Conservation (phyloP, 2,113 vertebrate species). For the human (Homo sapiens) region DNA sequence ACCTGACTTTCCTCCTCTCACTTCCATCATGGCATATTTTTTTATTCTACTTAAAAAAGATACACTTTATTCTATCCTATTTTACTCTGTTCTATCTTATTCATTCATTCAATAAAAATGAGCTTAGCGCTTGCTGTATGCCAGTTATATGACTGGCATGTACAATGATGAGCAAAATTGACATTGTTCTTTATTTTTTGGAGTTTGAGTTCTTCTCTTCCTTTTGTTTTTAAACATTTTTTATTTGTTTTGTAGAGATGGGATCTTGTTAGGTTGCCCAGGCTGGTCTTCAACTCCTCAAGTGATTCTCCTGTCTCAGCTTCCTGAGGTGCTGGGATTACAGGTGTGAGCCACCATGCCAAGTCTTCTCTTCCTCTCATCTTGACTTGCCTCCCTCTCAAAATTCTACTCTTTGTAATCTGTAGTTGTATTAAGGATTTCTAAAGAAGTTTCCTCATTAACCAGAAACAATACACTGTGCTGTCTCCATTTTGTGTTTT, state of each 20-base stretch:
- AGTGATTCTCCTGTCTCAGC: too few species aligned
- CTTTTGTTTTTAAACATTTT: too few species aligned
- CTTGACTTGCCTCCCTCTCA: not conserved
- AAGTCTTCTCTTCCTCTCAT: not conserved
- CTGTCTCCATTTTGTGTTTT: not conserved
- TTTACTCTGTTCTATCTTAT: too few species aligned
- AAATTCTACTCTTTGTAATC: not conserved
- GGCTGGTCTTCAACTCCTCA: too few species aligned
- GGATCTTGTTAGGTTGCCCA: too few species aligned
- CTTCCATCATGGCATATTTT: fast-evolving
- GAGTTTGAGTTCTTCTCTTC: not conserved
- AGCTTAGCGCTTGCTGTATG: not conserved
- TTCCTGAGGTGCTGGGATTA: too few species aligned
- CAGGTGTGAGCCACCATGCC: too few species aligned
- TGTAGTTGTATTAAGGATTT: slow-evolving; percentile 17
- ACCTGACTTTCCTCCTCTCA: not conserved
- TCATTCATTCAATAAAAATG: not conserved
- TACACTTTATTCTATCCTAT: not conserved
- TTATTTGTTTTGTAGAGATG: too few species aligned
- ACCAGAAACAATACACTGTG: not conserved
- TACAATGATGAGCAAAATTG: too few species aligned
- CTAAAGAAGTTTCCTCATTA: slow-evolving; percentile 40
- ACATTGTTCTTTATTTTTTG: not conserved
- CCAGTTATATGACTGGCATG: fast-evolving
- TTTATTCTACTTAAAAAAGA: not conserved